Percentiles rank a stretch among this genome's conserved stretches.
These are phyloP conservation scores for Peucedramus taeniatus DNA, from an alignment of 2,113 vertebrate genomes.

Conservation along the genomic window DNA sequence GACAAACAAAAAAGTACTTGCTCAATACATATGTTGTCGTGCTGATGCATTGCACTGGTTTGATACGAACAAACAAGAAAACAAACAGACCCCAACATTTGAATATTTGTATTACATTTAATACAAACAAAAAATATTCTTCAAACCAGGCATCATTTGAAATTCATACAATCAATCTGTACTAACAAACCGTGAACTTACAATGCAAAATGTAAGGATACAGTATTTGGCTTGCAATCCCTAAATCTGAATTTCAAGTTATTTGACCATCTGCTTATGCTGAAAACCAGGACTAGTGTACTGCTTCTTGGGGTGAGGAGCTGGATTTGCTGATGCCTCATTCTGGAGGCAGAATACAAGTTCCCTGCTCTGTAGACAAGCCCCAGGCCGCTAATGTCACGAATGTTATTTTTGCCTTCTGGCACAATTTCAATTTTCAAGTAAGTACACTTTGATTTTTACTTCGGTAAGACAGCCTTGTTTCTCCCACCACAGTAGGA, in stretches of 20 bases:
- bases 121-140: neutral
- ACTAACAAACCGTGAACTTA: neutral
- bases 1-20: neutral
- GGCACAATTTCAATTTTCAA: neutral
- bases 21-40: neutral
- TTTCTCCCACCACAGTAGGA: constrained; percentile 4
- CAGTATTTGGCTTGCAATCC: neutral
- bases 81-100: neutral
- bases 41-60: neutral
- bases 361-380: neutral
- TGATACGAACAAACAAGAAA: neutral
- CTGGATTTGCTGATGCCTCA: neutral
- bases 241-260: neutral
- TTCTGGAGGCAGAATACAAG: neutral
- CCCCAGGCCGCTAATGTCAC: neutral
- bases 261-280: neutral
- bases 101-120: neutral
- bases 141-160: neutral
- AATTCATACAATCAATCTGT: neutral
- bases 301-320: neutral
- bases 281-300: neutral
- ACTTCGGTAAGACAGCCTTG: neutral
- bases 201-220: neutral
- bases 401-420: neutral
- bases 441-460: neutral